phyloP scores from a whole-genome alignment of 2,113 vertebrate genomes.

The Salvelinus namaycush region DNA sequence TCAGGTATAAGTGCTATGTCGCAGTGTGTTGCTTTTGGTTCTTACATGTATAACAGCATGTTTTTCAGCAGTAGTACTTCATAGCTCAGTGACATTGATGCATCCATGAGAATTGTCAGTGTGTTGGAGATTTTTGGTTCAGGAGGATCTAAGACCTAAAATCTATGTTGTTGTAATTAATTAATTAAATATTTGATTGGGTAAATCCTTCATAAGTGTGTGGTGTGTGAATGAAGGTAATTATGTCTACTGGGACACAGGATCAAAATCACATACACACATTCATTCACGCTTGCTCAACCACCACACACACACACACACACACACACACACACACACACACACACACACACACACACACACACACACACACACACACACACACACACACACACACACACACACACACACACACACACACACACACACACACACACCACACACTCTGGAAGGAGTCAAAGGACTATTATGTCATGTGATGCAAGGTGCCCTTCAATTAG shows the following conservation, averaged over 20 bases:
- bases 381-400: no score
- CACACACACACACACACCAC: no score
- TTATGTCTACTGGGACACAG: slow-evolving; percentile 66
- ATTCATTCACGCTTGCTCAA: no score
- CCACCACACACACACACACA: no score
- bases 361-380: no score
- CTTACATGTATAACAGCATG: no score
- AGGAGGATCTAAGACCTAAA: slow-evolving; percentile 19
- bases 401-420: background rate
- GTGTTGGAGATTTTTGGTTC: slow-evolving; percentile 41
- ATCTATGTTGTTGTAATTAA: slow-evolving; percentile 47
- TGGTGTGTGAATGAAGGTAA: slow-evolving; percentile 54
- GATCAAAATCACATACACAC: slow-evolving; percentile 30
- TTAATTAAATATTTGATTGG: slow-evolving; percentile 68
- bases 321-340: no score
- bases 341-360: no score
- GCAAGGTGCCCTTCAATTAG: background rate
- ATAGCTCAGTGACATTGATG: slow-evolving; percentile 5
- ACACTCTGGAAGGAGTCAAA: background rate
- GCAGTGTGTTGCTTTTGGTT: no score
- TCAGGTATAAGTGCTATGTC: no score
- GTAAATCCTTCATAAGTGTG: slow-evolving; percentile 62
- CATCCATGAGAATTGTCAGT: slow-evolving; percentile 23
- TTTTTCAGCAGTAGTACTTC: no score
- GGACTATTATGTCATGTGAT: background rate